A percentile compares a stretch with the other conserved stretches of the same genome.
These are phyloP conservation scores for Choloepus didactylus DNA, from an alignment of 2,797 vertebrate genomes.

Conservation along the genomic window DNA sequence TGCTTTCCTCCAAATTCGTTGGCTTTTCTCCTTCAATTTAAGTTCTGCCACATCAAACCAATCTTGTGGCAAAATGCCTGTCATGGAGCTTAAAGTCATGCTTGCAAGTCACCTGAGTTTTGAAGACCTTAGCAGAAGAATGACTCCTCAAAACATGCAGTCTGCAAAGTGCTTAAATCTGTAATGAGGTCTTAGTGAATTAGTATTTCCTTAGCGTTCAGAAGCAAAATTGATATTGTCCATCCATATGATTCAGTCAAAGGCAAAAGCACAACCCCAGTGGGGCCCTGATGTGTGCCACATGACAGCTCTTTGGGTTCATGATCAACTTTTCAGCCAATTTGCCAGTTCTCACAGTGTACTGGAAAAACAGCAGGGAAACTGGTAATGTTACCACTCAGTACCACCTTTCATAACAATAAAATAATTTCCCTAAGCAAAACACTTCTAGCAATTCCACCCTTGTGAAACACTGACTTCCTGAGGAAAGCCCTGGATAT, in stretches of 20 bases:
- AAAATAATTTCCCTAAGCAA: slow-evolving; percentile 66
- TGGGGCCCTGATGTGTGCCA: background rate
- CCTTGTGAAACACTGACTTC: slow-evolving; percentile 72
- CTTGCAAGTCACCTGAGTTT: background rate
- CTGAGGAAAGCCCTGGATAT: slow-evolving; percentile 70
- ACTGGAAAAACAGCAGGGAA: slow-evolving; percentile 47
- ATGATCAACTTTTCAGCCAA: slow-evolving; percentile 74
- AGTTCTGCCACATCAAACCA: background rate
- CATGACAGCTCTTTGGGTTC: slow-evolving; percentile 5
- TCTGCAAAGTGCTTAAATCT: background rate
- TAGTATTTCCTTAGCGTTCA: background rate
- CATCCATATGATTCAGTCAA: slow-evolving; percentile 79
- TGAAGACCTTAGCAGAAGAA: background rate
- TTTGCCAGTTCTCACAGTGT: slow-evolving; percentile 80
- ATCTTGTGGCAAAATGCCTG: background rate
- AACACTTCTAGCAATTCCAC: slow-evolving; percentile 72
- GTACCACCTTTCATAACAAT: slow-evolving; percentile 63
- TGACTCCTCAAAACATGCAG: background rate
- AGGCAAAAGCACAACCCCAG: slow-evolving; percentile 69
- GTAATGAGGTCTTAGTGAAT: background rate
- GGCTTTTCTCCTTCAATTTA: background rate
- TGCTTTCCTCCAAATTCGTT: background rate
- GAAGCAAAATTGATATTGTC: background rate
- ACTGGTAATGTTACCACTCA: slow-evolving; percentile 69
- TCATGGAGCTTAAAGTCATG: background rate